Conservation (phyloP, 2,888 invertebrate species). For the Spisula solida region DNA sequence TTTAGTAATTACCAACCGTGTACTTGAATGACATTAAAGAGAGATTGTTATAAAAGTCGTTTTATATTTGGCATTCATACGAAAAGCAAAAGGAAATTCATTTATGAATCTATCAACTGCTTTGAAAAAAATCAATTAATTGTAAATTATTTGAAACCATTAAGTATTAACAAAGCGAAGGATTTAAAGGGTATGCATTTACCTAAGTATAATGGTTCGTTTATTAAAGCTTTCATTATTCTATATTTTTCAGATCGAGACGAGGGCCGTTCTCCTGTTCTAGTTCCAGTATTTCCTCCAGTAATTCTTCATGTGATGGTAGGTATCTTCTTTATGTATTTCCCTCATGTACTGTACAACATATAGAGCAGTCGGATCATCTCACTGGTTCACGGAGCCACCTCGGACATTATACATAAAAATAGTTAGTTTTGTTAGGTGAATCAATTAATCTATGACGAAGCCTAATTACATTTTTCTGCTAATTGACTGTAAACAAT, state of each 20-base stretch:
- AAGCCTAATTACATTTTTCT: too few species aligned
- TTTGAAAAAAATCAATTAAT: not conserved
- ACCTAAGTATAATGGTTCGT: not conserved
- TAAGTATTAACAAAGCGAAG: not conserved
- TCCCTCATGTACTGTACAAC: too few species aligned
- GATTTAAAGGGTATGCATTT: not conserved
- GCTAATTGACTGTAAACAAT: too few species aligned
- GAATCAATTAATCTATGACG: too few species aligned
- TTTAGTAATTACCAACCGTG: not conserved
- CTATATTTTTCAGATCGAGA: conserved; percentile 72
- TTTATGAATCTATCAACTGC: not conserved
- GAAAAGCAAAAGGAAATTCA: not conserved
- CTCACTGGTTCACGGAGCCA: too few species aligned
- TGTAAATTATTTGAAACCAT: not conserved
- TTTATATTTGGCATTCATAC: not conserved
- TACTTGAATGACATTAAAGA: conserved; percentile 14
- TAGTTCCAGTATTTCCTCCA: conserved; percentile 58
- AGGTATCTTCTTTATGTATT: conserved; percentile 49
- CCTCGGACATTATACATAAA: too few species aligned
- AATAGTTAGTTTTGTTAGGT: too few species aligned
- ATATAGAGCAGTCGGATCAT: too few species aligned
- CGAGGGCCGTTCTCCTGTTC: conserved; percentile 75
- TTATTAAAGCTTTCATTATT: not conserved
- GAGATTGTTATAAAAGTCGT: not conserved
- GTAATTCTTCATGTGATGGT: conserved; percentile 77